phyloP scores from a whole-genome alignment of 2,113 vertebrate genomes.

The Dermatemys mawii region DNA sequence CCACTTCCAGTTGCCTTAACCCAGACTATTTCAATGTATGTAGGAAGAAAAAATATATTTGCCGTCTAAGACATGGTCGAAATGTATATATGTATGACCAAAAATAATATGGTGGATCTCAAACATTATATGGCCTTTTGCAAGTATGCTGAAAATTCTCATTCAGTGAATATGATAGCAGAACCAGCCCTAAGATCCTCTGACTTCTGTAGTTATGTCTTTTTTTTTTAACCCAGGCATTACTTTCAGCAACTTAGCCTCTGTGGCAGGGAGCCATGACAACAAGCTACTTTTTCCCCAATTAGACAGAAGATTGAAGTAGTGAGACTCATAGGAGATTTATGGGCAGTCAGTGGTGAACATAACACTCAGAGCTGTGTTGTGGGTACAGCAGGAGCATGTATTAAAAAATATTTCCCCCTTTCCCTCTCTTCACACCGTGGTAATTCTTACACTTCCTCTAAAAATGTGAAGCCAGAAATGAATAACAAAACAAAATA shows the following conservation, averaged over 20 bases:
- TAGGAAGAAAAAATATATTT: background rate
- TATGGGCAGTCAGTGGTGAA: background rate
- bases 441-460: background rate
- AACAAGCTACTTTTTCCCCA: background rate
- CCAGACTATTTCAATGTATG: background rate
- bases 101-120: background rate
- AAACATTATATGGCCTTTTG: background rate
- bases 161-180: slow-evolving; percentile 1
- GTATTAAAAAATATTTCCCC: background rate
- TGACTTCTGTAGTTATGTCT: slow-evolving; percentile 21
- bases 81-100: background rate
- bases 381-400: background rate
- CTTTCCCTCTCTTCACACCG: background rate
- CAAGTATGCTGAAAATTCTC: background rate
- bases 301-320: background rate
- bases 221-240: background rate
- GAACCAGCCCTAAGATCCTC: background rate
- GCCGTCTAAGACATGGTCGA: background rate
- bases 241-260: slow-evolving; percentile 51
- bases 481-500: background rate
- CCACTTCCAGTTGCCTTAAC: background rate
- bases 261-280: background rate
- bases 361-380: background rate
- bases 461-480: background rate
- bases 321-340: background rate